These are phyloP conservation scores for Hylia prasina DNA, from an alignment of 2,113 vertebrate species.

Conservation along the genomic window DNA sequence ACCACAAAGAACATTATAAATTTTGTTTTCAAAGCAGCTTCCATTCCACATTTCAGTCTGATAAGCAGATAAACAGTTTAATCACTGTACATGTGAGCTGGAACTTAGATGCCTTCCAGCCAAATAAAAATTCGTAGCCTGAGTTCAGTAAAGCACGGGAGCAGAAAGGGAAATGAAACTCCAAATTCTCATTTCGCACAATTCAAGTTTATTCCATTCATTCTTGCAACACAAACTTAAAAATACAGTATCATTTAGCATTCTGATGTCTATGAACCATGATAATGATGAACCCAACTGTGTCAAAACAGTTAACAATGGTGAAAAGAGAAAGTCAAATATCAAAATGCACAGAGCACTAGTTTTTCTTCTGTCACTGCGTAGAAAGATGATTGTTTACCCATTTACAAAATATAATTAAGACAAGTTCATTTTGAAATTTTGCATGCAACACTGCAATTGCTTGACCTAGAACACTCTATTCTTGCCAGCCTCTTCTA, in stretches of 20 bases:
- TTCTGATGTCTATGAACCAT: slow-evolving; percentile 74
- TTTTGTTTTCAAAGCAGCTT: not conserved
- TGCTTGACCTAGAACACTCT: slow-evolving; percentile 71
- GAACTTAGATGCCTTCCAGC: not conserved
- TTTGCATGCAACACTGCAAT: slow-evolving; percentile 79
- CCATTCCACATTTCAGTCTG: not conserved
- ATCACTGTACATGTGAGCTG: not conserved
- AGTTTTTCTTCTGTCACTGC: slow-evolving; percentile 68
- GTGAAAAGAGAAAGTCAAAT: slow-evolving; percentile 73
- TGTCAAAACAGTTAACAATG: slow-evolving; percentile 72
- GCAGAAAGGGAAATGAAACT: not conserved
- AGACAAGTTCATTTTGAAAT: slow-evolving; percentile 64
- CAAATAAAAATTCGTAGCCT: not conserved
- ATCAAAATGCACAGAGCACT: slow-evolving; percentile 78
- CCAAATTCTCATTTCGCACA: slow-evolving; percentile 62
- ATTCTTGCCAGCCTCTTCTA: slow-evolving; percentile 75
- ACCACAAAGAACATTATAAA: not conserved
- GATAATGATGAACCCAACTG: slow-evolving; percentile 69
- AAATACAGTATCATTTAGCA: slow-evolving; percentile 79
- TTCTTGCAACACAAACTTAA: slow-evolving; percentile 81
- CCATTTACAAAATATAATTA: slow-evolving; percentile 78
- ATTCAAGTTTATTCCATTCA: slow-evolving; percentile 85
- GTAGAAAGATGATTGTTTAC: slow-evolving; percentile 79
- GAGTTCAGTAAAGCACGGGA: not conserved
- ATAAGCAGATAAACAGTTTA: not conserved